Evolutionary conservation across 2,888 invertebrate species (phyloP), one percentile per base, ranked within the genome.

Genomic region (Icerya purchasi): DNA sequence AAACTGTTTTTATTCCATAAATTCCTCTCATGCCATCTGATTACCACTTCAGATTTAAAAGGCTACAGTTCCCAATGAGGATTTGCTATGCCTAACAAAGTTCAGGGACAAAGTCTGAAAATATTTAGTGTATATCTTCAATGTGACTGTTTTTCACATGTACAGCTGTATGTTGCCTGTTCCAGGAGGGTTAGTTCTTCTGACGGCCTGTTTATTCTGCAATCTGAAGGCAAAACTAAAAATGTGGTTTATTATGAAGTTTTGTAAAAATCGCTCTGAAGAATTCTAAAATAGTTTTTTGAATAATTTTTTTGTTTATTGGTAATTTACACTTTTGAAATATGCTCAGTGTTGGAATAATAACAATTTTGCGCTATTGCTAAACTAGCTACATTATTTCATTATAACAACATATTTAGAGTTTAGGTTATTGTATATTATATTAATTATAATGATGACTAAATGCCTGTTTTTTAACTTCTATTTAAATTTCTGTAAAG

Each of bases 81-180:
- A 49, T 66, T 1, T 66, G 67, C 18, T 70, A 66, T 63, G 68
- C 66, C 5, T 18, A 64, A 65, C 57, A 63, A 70, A 59, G 64
- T 67, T 2, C 69, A 69, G 58, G 69, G 69, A 1, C 68, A 69
- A 55, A 63, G 64, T 8, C 61, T 66, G 20, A 63, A 67, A 19
- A 57, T 62, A 18, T 62, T 64, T 54, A 65, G 67, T 3, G 59
- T 67, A 3, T 57, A 61, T 53, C 53, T 61, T 1, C 51, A 53
- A 10, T n/a, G 21, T 1, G 56, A 61, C 21, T 59, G 61, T 36
- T 63, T 63, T 36, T 61, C 61, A 5, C 64, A 63, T 58, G 63
- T 62, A 3, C 63, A 64, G 50, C 36, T 64, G 2, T 64, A 64
- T 50, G 64, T 64, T 1, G 63, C 59, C 1, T 61, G 57, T 24